phyloP scores from a whole-genome alignment of 2,113 vertebrate species.

The Semicossyphus pulcher region DNA sequence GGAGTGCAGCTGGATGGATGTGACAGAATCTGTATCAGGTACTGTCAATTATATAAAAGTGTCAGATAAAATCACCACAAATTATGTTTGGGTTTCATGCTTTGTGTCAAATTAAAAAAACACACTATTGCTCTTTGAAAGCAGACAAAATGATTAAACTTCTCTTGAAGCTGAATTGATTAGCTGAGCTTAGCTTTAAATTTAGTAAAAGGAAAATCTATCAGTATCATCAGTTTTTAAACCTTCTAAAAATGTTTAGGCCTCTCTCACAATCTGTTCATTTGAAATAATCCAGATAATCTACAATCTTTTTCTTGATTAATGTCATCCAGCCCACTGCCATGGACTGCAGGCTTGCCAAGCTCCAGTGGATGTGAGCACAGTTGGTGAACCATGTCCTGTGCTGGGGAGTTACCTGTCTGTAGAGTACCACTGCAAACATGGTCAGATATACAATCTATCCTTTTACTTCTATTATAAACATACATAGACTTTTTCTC shows the following conservation, averaged over 20 bases:
- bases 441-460: conserved; percentile 80
- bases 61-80: conserved; percentile 3
- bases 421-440: conserved; percentile 89
- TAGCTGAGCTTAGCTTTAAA: no score
- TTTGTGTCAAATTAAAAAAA: no score
- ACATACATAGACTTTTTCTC: not conserved
- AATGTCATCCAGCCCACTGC: conserved; percentile 85
- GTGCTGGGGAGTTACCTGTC: conserved; percentile 89
- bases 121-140: no score
- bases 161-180: no score
- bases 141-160: no score
- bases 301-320: not conserved
- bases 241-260: not conserved
- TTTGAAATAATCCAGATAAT: not conserved
- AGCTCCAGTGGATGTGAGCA: conserved; percentile 82
- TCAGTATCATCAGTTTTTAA: no score
- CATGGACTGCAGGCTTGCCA: conserved; percentile 92
- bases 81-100: not conserved
- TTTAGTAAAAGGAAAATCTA: no score
- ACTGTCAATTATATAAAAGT: no score
- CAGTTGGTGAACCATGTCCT: conserved; percentile 91
- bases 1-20: conserved; percentile 89
- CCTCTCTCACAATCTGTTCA: not conserved
- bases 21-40: conserved; percentile 90
- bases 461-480: not conserved